Percentiles rank a stretch among this genome's conserved stretches.
Evolutionary conservation across 2,888 invertebrate genomes (phyloP).

Genomic region (Calliphora vomitoria): DNA sequence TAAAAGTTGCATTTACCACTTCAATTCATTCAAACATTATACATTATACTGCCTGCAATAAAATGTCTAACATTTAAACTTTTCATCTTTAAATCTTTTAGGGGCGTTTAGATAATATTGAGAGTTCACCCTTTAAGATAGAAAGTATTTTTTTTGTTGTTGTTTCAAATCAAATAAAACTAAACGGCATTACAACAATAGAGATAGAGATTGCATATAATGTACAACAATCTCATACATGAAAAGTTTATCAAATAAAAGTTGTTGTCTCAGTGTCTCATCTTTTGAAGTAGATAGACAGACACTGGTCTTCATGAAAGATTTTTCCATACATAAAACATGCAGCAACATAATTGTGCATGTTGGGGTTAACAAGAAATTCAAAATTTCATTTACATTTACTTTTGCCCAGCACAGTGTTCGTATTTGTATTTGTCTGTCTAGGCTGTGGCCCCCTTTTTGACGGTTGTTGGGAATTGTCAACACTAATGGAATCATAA

Average conservation of each 20-base stretch:
- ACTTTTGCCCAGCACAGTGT: neutral
- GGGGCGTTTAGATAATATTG: neutral
- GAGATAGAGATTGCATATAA: neutral
- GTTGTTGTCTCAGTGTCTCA: conserved; percentile 29
- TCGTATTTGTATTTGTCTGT: neutral
- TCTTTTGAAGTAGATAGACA: conserved; percentile 28
- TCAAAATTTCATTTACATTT: conserved; percentile 13
- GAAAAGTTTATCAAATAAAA: conserved; percentile 27
- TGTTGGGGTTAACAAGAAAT: conserved; percentile 5
- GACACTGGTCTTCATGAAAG: conserved; percentile 18
- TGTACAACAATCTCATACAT: neutral
- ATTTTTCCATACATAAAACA: conserved; percentile 5
- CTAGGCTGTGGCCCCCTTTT: neutral
- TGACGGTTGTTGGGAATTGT: conserved; percentile 14
- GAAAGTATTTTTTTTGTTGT: neutral
- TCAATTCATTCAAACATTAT: neutral
- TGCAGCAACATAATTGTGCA: conserved; percentile 17
- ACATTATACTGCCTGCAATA: neutral
- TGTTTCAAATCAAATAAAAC: neutral
- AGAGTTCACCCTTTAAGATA: neutral
- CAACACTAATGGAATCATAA: conserved; percentile 33
- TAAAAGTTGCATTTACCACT: neutral
- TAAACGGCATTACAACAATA: neutral
- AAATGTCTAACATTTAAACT: conserved; percentile 3
- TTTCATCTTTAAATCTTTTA: neutral